A percentile compares a stretch with the other conserved stretches of the same genome.
These are phyloP conservation scores for Sisyra nigra DNA, from an alignment of 2,888 invertebrate genomes.

Conservation along the genomic window DNA sequence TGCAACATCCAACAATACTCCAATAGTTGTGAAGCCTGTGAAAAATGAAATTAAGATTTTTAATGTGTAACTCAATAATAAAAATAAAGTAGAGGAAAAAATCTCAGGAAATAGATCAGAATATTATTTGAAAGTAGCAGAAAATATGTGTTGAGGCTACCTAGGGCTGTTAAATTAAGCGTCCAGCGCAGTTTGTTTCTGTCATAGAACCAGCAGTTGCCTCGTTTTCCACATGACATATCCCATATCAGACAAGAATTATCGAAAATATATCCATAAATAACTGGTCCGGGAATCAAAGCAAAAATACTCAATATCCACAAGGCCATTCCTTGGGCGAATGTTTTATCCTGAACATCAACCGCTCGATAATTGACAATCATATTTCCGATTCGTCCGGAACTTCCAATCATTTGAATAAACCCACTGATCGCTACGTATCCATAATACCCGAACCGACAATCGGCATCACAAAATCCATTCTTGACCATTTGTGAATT, in stretches of 20 bases:
- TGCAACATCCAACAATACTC: slow-evolving; percentile 38
- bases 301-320: slow-evolving; percentile 44
- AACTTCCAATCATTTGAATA: slow-evolving; percentile 41
- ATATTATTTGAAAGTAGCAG: too few species aligned
- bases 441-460: slow-evolving; percentile 26
- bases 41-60: background rate
- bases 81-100: too few species aligned
- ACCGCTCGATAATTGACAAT: slow-evolving; percentile 42
- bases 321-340: slow-evolving; percentile 44
- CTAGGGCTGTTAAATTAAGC: background rate
- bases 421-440: slow-evolving; percentile 33
- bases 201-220: slow-evolving; percentile 29
- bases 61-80: background rate
- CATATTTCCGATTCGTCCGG: slow-evolving; percentile 48
- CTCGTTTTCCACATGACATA: slow-evolving; percentile 21
- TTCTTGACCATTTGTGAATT: slow-evolving; percentile 16
- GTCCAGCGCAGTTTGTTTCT: slow-evolving; percentile 13
- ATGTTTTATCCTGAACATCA: slow-evolving; percentile 41
- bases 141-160: too few species aligned
- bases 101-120: too few species aligned
- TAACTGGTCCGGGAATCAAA: slow-evolving; percentile 51
- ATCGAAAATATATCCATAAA: slow-evolving; percentile 31
- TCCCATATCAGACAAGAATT: slow-evolving; percentile 1
- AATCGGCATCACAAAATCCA: slow-evolving; percentile 24
- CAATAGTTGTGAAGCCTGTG: slow-evolving; percentile 36